Evolutionary conservation across 2,113 vertebrate genomes (phyloP).

Genomic region (Brachyistius frenatus): DNA sequence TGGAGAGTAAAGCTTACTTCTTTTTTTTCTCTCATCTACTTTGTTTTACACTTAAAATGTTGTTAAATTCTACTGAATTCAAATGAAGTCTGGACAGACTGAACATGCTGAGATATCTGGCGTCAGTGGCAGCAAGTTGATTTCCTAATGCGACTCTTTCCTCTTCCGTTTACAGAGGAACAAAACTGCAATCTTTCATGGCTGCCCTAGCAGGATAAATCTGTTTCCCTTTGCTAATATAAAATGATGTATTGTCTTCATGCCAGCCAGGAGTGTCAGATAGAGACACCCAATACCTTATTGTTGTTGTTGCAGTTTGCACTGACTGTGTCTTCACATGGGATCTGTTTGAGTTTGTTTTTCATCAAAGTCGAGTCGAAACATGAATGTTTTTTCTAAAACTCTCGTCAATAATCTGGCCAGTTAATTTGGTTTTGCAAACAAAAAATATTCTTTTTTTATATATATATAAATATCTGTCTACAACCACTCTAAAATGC

Average conservation of each 20-base stretch:
- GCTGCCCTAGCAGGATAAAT: background rate
- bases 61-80: background rate
- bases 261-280: too few relatives aligned
- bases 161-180: conserved; percentile 17
- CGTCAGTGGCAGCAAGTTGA: background rate
- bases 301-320: too few relatives aligned
- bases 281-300: too few relatives aligned
- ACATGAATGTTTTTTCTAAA: too few relatives aligned
- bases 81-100: background rate
- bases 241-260: background rate
- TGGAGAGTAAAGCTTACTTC: background rate
- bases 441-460: too few relatives aligned
- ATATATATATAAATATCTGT: too few relatives aligned
- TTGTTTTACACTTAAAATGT: background rate
- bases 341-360: too few relatives aligned
- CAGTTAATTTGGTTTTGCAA: too few relatives aligned
- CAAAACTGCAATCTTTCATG: background rate
- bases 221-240: background rate
- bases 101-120: background rate
- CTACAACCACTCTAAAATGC: too few relatives aligned
- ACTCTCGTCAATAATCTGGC: too few relatives aligned
- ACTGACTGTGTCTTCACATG: too few relatives aligned
- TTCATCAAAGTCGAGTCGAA: too few relatives aligned
- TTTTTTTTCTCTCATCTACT: background rate
- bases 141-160: background rate